Evolutionary conservation across 2,888 invertebrate genomes (phyloP).

Genomic region (Microctonus brassicae): DNA sequence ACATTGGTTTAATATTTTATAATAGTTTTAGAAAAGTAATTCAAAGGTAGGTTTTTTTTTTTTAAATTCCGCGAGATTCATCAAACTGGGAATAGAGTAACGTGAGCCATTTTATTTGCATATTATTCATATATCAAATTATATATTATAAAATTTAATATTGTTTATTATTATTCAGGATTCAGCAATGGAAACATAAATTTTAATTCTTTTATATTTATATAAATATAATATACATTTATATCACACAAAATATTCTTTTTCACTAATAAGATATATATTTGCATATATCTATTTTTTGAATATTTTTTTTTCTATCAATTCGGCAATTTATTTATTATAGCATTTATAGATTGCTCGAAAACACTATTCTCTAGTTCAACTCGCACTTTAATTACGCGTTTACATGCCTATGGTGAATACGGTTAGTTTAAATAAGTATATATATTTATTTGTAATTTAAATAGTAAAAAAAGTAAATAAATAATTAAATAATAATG

Average conservation of each 20-base stretch:
- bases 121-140: not conserved
- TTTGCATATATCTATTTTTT: too few relatives aligned
- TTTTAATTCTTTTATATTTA: not conserved
- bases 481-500: not conserved
- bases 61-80: constrained; percentile 35
- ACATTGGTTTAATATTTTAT: constrained; percentile 64
- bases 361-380: constrained; percentile 30
- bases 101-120: not conserved
- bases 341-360: constrained; percentile 21
- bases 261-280: not conserved
- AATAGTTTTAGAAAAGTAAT: constrained; percentile 62
- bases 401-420: constrained; percentile 31
- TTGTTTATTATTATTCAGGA: constrained; percentile 1
- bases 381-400: constrained; percentile 24
- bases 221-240: too few relatives aligned
- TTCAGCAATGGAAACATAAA: not conserved
- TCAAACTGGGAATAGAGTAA: constrained; percentile 24
- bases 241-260: not conserved
- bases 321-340: not conserved
- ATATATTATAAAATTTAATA: not conserved
- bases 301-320: not conserved
- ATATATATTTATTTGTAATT: not conserved
- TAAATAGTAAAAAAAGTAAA: not conserved
- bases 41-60: constrained; percentile 61
- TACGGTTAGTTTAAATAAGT: not conserved